Evolutionary conservation across 2,888 invertebrate genomes (phyloP).

Genomic region (Micropterix aruncella): DNA sequence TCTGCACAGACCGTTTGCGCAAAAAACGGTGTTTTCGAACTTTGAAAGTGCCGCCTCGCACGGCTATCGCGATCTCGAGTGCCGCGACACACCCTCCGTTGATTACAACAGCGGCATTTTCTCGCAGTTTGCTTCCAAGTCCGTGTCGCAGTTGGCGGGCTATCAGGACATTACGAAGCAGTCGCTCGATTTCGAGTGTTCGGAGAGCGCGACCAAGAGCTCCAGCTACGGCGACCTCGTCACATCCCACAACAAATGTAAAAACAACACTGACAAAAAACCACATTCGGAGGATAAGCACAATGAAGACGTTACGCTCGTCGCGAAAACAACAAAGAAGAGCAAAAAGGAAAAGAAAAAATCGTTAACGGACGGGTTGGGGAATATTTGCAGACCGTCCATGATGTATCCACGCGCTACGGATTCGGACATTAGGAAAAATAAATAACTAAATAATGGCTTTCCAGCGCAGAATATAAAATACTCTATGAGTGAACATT

Average conservation of each 20-base stretch:
- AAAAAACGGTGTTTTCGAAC: constrained; percentile 8
- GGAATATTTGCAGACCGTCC: constrained; percentile 1
- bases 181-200: constrained; percentile 20
- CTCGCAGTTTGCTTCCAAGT: not conserved
- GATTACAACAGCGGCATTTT: constrained; percentile 15
- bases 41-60: constrained; percentile 15
- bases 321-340: not conserved
- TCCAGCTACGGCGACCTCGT: not conserved
- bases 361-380: not conserved
- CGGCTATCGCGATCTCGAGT: not conserved
- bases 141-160: constrained; percentile 16
- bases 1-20: constrained; percentile 19
- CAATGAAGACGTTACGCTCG: not conserved
- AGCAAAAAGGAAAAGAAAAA: not conserved
- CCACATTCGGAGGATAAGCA: not conserved
- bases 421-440: too few relatives aligned
- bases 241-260: not conserved
- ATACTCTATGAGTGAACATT: too few relatives aligned
- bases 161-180: constrained; percentile 31
- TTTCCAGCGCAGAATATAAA: too few relatives aligned
- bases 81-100: constrained; percentile 20
- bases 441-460: too few relatives aligned
- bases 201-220: constrained; percentile 11
- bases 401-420: constrained; percentile 1
- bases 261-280: not conserved